Conservation (phyloP, 2,888 invertebrate genomes). For the Odontothrips loti region DNA sequence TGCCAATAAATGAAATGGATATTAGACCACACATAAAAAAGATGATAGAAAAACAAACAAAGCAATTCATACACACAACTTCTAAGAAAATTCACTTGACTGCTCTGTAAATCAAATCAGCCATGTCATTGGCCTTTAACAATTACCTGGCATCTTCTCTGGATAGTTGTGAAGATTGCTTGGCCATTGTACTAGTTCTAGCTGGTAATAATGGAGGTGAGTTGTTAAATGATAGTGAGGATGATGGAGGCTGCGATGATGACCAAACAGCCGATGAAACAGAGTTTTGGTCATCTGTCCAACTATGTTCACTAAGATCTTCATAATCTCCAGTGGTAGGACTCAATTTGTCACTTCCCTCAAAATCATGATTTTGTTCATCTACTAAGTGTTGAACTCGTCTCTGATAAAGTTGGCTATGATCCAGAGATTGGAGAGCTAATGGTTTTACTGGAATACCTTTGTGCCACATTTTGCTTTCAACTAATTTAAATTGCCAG, state of each 20-base stretch:
- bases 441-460: slow-evolving; percentile 39
- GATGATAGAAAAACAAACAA: too few relatives aligned
- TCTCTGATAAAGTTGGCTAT: slow-evolving; percentile 45
- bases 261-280: slow-evolving; percentile 34
- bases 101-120: too few relatives aligned
- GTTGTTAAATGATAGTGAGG: background rate
- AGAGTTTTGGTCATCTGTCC: slow-evolving; percentile 34
- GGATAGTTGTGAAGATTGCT: too few relatives aligned
- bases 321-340: slow-evolving; percentile 37
- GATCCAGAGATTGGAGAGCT: slow-evolving; percentile 42
- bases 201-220: slow-evolving; percentile 30
- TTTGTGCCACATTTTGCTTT: background rate
- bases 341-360: slow-evolving; percentile 33
- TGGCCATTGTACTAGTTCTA: background rate
- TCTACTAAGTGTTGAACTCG: slow-evolving; percentile 38
- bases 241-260: background rate
- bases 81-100: too few relatives aligned
- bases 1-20: background rate
- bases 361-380: slow-evolving; percentile 33
- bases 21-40: background rate
- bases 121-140: background rate
- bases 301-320: slow-evolving; percentile 37
- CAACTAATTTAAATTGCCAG: too few relatives aligned
- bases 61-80: too few relatives aligned
- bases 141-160: background rate